Conservation (phyloP, 2,888 invertebrate species). For the Choristoneura rosaceana region DNA sequence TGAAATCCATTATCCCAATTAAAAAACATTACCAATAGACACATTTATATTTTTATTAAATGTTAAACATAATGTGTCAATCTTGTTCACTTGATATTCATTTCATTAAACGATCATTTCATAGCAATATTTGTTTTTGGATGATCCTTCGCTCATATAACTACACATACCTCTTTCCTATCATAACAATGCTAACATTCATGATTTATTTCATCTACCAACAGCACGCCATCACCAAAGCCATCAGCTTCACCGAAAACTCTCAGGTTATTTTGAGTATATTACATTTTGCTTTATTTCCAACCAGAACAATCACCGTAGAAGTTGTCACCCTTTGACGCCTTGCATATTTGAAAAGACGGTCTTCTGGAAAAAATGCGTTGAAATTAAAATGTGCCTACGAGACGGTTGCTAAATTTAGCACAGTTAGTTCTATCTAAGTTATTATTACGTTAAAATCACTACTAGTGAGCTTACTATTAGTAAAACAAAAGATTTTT, state of each 20-base stretch:
- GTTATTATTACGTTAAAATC: no score
- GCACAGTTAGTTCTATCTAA: no score
- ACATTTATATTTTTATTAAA: no score
- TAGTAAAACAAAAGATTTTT: no score
- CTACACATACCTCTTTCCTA: conserved; percentile 39
- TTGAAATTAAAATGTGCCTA: no score
- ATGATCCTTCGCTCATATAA: conserved; percentile 15
- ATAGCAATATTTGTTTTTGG: conserved; percentile 10
- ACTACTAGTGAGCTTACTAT: no score
- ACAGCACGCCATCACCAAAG: conserved; percentile 84
- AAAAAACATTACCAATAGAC: no score
- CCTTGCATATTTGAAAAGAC: background rate
- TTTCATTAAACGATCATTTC: no score
- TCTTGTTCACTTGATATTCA: no score
- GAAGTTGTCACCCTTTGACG: conserved; percentile 16
- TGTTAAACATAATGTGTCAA: no score
- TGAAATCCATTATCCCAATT: no score
- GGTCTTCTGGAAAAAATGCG: background rate
- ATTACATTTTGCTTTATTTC: conserved; percentile 61
- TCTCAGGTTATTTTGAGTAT: conserved; percentile 76
- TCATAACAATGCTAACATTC: conserved; percentile 59
- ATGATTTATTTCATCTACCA: conserved; percentile 79
- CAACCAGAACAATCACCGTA: conserved; percentile 37
- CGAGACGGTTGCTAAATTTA: background rate
- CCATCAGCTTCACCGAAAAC: conserved; percentile 84